Evolutionary conservation across 2,113 vertebrate species (phyloP).

Genomic region (Meles meles): DNA sequence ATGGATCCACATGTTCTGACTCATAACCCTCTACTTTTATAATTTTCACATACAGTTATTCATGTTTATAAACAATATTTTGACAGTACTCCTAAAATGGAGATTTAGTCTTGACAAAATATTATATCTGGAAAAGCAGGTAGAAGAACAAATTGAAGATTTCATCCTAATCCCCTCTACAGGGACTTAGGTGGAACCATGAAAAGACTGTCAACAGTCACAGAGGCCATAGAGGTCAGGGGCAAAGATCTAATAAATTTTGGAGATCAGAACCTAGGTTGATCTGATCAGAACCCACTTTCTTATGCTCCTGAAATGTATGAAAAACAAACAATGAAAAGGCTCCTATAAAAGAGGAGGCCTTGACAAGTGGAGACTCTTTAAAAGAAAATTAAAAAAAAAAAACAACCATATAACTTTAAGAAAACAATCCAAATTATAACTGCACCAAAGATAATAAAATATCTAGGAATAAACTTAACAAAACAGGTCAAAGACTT

Average conservation of each 20-base stretch:
- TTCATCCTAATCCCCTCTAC: background rate
- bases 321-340: background rate
- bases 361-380: background rate
- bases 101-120: background rate
- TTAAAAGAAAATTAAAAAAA: background rate
- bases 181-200: background rate
- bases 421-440: background rate
- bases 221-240: background rate
- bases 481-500: background rate
- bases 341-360: background rate
- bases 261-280: background rate
- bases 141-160: background rate
- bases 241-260: background rate
- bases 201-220: background rate
- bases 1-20: background rate
- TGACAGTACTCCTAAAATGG: background rate
- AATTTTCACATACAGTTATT: background rate
- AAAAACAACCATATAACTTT: background rate
- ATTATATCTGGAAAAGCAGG: background rate
- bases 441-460: background rate
- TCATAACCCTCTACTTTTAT: background rate
- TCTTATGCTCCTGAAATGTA: background rate
- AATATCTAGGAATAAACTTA: background rate
- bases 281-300: background rate
- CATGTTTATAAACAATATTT: background rate